Base-by-base conservation (phyloP, 2,113 vertebrate genomes). In the Gavialis gangeticus region DNA sequence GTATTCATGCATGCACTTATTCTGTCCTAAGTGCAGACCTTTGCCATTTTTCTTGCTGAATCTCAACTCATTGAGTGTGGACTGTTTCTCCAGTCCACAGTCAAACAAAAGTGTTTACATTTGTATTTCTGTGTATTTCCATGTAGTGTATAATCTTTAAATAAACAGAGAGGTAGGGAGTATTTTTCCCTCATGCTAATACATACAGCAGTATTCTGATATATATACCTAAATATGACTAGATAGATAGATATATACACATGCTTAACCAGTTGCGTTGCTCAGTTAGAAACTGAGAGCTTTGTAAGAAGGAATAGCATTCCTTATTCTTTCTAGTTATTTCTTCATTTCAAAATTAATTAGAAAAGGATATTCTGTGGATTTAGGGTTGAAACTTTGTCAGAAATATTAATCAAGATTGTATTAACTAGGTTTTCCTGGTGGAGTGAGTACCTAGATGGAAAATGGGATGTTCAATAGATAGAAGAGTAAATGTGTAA, bases 331-430 rank as follows among this genome's bases (percentile, higher is more conserved):
- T 95, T 85, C 73, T 76, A 60, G 57, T 57, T 17, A 2, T 67
- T 94, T 83, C 80, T 85, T 92, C 14, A 28, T 69, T 89, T 77
- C 69, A 25, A 1, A 94, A 80, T 84, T 95, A 96, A 95, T 96
- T 95, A 89, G 89, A 84, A 86, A 80, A 92, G 89, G 93, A 94
- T 97, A 88, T 89, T 85, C 80, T 30, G 0, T 80, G 94, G 93
- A 95, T 95, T 95, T 96, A 92, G 27, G 56, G 80, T 96, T 95
- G 82, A 85, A 89, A 93, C 60, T 88, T 84, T 30, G 80, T 89
- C 75, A 82, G 94, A 75, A 91, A 14, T 66, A 78, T 93, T 95
- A 97, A 95, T 96, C 95, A 95, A 88, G 90, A 54, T 62, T 21
- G 87, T 15, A 82, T 95, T 94, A 97, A 71, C 58, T 56, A 37